A percentile compares a stretch with the other conserved stretches of the same genome.
Evolutionary conservation across 2,113 vertebrate species (phyloP).

Genomic region (Melierax canorus): DNA sequence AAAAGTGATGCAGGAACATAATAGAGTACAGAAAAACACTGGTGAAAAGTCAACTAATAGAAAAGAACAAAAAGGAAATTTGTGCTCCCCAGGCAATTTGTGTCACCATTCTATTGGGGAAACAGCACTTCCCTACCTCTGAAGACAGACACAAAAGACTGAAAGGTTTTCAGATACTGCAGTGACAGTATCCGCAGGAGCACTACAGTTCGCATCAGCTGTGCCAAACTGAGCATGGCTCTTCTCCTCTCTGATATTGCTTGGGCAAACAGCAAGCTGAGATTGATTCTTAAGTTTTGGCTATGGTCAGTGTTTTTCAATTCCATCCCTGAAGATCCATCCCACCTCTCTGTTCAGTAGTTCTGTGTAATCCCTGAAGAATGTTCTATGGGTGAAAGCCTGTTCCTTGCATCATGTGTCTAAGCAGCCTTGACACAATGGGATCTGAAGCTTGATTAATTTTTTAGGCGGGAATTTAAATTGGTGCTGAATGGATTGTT

Average conservation of each 20-base stretch:
- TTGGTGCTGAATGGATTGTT: background rate
- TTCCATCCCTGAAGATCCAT: background rate
- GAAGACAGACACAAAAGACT: background rate
- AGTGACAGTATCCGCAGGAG: background rate
- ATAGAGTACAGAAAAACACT: background rate
- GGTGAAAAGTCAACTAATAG: background rate
- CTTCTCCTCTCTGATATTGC: background rate
- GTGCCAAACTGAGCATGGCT: background rate
- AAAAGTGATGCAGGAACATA: background rate
- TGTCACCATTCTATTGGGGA: accelerated
- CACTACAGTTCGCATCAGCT: background rate
- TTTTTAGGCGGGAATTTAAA: background rate
- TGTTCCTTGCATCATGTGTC: background rate
- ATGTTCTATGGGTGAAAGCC: background rate
- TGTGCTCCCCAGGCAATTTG: background rate
- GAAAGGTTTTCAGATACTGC: background rate
- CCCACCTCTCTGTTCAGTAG: background rate
- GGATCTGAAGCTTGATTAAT: background rate
- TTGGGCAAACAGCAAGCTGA: background rate
- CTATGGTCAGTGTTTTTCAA: background rate
- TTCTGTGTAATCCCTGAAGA: background rate
- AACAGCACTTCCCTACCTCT: too few relatives aligned
- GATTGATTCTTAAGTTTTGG: background rate
- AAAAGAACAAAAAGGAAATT: background rate
- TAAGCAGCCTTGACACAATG: background rate